Conservation (phyloP, 2,797 vertebrate species). For the Diplodus sargus region DNA sequence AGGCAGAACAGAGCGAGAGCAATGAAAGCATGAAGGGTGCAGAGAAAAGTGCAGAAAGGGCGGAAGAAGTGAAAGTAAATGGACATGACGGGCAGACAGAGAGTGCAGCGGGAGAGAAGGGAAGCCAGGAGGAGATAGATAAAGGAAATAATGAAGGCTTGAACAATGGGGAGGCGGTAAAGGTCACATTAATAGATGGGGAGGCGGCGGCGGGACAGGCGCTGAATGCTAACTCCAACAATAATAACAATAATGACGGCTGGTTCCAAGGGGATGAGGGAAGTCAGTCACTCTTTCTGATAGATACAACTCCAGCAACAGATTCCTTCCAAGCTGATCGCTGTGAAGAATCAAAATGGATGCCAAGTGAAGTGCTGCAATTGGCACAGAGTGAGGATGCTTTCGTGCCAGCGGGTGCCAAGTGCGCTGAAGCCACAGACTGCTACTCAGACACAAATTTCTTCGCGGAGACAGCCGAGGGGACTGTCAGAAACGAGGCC, state of each 20-base stretch:
- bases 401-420: conserved; percentile 78
- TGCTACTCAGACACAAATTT: conserved; percentile 48
- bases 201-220: conserved; percentile 66
- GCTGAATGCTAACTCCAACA: conserved; percentile 86
- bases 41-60: conserved; percentile 49
- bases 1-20: conserved; percentile 42
- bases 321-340: conserved; percentile 53
- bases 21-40: conserved; percentile 54
- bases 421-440: conserved; percentile 70
- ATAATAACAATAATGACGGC: conserved; percentile 79
- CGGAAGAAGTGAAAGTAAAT: conserved; percentile 73
- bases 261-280: conserved; percentile 29
- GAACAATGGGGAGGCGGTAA: conserved; percentile 77
- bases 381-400: conserved; percentile 76
- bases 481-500: conserved; percentile 45
- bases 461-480: conserved; percentile 59
- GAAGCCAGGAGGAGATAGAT: conserved; percentile 61
- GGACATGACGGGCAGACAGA: conserved; percentile 64
- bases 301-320: conserved; percentile 32
- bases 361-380: conserved; percentile 76
- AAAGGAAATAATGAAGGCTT: conserved; percentile 54
- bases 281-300: conserved; percentile 24
- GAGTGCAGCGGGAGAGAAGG: conserved; percentile 51
- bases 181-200: conserved; percentile 86
- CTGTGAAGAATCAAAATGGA: conserved; percentile 65